A percentile compares a stretch with the other conserved stretches of the same genome.
These are phyloP conservation scores for Nycticorax nycticorax DNA, from an alignment of 2,113 vertebrate genomes.

Conservation along the genomic window DNA sequence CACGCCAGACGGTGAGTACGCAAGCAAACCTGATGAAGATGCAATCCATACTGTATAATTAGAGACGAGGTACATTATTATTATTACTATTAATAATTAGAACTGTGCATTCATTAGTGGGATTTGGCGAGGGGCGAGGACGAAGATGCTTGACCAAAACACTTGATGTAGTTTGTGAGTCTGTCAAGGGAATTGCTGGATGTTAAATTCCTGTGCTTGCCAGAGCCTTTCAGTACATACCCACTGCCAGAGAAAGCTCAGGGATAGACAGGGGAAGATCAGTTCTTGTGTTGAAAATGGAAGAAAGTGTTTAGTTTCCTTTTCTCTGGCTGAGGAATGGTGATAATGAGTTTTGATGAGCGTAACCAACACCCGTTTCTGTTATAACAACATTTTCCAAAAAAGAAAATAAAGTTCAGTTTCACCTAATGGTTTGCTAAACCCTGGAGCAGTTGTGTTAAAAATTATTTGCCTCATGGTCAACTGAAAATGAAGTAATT, in stretches of 20 bases:
- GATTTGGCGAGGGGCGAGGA: background rate
- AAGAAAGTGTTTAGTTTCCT: background rate
- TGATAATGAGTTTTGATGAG: background rate
- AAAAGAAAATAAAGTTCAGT: background rate
- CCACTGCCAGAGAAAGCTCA: background rate
- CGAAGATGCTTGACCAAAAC: background rate
- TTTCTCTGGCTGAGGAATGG: background rate
- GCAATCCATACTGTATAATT: accelerated
- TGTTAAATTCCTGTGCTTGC: background rate
- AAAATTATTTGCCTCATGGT: background rate
- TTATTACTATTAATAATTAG: too few relatives aligned
- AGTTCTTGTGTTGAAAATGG: background rate
- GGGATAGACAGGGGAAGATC: background rate
- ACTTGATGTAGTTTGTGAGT: background rate
- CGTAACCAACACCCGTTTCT: background rate
- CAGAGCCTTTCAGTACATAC: background rate
- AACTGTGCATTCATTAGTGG: accelerated
- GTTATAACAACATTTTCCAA: background rate
- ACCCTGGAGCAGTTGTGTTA: background rate
- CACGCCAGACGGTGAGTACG: conserved; percentile 87
- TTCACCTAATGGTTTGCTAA: background rate
- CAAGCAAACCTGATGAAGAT: background rate
- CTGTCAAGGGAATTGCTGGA: background rate
- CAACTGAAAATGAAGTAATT: background rate
- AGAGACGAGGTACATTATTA: background rate